Evolutionary conservation across 2,113 vertebrate genomes (phyloP), one percentile per base, ranked within the genome.

Genomic region (Xiphophorus hellerii): DNA sequence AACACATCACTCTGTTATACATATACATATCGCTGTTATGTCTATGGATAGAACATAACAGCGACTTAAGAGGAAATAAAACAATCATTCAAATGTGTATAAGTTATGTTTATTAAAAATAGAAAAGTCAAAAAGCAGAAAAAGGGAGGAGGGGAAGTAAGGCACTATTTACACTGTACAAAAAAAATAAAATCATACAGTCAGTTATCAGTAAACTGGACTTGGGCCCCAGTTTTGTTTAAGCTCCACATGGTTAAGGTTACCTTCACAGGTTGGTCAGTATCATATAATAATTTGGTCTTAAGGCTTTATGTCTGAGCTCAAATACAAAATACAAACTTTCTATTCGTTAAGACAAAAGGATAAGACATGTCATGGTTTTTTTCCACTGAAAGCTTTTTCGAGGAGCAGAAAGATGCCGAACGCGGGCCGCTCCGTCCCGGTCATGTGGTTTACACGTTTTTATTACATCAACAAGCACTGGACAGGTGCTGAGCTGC

Each of bases 151-250:
- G 66, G 69, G 76, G 62, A 9, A 31, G 76, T 60, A 81, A 77
- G 67, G 74, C 1, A 30, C 58, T 89, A 89, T 90, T 6, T 89
- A 89, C 90, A 90, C 88, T 88, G 77, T 90, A 91, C 91, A 93
- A 69, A 81, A 93, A 69, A 81, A 74, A 84, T 17, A 76, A 68
- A 67, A 58, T 75, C 62, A 78, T 62, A 74, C 64, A 76, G 77
- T 82, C 76, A 76, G 67, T 77, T 65, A 65, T 42, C 62, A 82
- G 9, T n/a, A 64, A 86, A 74, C 66, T 77, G 68, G 75, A 77
- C 73, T 71, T 79, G 71, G 33, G 28, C 77, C 72, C 54, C 71
- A 86, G 48, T 65, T 85, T 84, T 62, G 63, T 74, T 81, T 74
- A 74, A 84, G 51, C 80, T 89, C 82, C 77, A 88, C 73, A 85